A percentile compares a stretch with the other conserved stretches of the same genome.
These are phyloP conservation scores for Caenorhabditis japonica DNA, from an alignment of 2,888 invertebrate species.

Conservation along the genomic window DNA sequence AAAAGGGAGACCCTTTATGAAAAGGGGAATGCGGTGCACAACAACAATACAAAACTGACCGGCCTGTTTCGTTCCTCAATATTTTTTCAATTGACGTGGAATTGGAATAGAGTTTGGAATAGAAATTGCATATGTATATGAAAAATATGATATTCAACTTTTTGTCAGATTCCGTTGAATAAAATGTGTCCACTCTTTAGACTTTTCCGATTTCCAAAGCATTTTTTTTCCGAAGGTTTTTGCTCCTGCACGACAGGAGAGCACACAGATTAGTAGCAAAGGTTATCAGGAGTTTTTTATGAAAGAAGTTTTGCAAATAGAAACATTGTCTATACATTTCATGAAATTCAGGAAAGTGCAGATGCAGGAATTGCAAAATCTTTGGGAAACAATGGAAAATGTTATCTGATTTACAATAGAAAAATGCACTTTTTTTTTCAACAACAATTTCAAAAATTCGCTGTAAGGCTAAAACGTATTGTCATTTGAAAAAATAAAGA, in stretches of 20 bases:
- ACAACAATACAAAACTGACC: constrained; percentile 29
- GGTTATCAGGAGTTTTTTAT: constrained; percentile 29
- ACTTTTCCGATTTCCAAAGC: constrained; percentile 29
- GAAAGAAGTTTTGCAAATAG: constrained; percentile 41
- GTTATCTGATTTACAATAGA: too few relatives aligned
- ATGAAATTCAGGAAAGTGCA: too few relatives aligned
- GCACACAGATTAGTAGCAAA: constrained; percentile 37
- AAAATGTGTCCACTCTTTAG: constrained; percentile 31
- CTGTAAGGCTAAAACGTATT: too few relatives aligned
- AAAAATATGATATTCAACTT: not conserved
- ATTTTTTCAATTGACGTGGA: not conserved
- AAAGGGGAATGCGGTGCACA: constrained; percentile 2
- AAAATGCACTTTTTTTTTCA: too few relatives aligned
- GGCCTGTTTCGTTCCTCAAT: constrained; percentile 12
- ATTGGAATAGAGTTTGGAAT: not conserved
- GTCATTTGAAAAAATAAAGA: too few relatives aligned
- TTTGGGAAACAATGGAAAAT: too few relatives aligned
- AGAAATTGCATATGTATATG: constrained; percentile 26
- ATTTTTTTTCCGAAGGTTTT: constrained; percentile 16
- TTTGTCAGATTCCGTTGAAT: not conserved
- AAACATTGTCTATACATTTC: too few relatives aligned
- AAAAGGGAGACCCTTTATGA: too few relatives aligned
- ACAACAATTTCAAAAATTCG: too few relatives aligned
- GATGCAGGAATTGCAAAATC: too few relatives aligned
- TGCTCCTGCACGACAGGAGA: too few relatives aligned